Base-by-base conservation (phyloP, 2,113 vertebrate genomes). In the Vulpes vulpes region DNA sequence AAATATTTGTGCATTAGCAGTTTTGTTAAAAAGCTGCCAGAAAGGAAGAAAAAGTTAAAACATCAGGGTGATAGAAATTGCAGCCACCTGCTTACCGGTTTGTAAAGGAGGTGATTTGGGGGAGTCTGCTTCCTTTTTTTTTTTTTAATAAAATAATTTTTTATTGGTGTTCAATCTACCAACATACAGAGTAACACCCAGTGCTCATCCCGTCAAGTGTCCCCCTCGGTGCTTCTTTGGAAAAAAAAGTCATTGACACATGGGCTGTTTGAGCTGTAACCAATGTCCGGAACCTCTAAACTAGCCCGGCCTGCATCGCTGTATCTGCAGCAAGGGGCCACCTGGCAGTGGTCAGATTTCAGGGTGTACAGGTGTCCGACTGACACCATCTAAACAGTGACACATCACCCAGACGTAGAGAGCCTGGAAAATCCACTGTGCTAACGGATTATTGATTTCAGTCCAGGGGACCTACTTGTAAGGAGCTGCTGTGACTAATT, bases 31-130 rank as follows among this genome's bases (percentile, higher is more conserved):
- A 93, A 98, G 60, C 55, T 64, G 20, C 62, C 15, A 38, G 8
- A 20, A 64, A 82, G 38, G 71, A 53, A 22, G 22, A 64, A 64
- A 78, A n/a, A 76, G 22, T 0, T 38, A 59, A 73, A 88, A 64
- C 43, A 89, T 91, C 8, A 57, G 98, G 74, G 32, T 80, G 73
- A 81, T 97, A 98, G 92, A 97, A 98, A 98, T 98, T 95, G 73
- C 94, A 98, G 96, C 84, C 95, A 97, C 96, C 97, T 98, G 98
- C 92, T 96, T 64, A 32, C 91, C 92, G 59, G 2, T 55, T 97
- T 98, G 80, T 76, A 89, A 86, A 97, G 97, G 90, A 85, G 97
- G 96, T 96, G 91, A 22, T 79, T 98, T 91, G 95, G 69, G 69
- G 73, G 25, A 55, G 95, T 97, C 97, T 91, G 90, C 97, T 96